phyloP scores from a whole-genome alignment of 2,797 vertebrate genomes.

The Danio albolineatus region DNA sequence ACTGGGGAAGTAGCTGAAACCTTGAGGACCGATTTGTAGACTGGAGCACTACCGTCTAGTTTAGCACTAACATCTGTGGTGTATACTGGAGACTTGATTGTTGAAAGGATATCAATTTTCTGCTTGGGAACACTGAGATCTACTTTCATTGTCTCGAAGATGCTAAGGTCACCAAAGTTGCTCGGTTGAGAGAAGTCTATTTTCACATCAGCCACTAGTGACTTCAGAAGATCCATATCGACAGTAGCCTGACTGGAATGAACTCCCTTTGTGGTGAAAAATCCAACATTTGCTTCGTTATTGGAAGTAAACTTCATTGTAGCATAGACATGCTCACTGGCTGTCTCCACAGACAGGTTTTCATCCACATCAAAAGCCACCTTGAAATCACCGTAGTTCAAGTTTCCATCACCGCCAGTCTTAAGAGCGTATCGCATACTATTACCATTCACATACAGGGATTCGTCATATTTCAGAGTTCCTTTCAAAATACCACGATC shows the following conservation, averaged over 20 bases:
- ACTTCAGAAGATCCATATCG: conserved; percentile 77
- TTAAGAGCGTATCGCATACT: conserved; percentile 82
- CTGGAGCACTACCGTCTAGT: conserved; percentile 75
- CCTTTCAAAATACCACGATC: conserved; percentile 76
- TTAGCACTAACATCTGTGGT: conserved; percentile 77
- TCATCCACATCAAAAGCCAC: conserved; percentile 81
- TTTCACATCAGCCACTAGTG: conserved; percentile 79
- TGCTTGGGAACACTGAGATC: conserved; percentile 78
- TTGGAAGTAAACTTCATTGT: conserved; percentile 80
- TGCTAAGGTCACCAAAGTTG: conserved; percentile 72
- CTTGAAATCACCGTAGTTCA: conserved; percentile 69
- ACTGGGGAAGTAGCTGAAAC: conserved; percentile 84
- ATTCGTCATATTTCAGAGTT: conserved; percentile 79
- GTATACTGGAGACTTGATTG: conserved; percentile 84
- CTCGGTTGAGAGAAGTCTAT: conserved; percentile 81
- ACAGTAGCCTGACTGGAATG: conserved; percentile 81
- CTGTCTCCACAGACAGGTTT: conserved; percentile 83
- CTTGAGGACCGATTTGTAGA: conserved; percentile 79
- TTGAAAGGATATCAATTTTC: conserved; percentile 77
- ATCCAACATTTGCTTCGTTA: conserved; percentile 73
- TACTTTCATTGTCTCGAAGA: conserved; percentile 76
- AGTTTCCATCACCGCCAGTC: conserved; percentile 75
- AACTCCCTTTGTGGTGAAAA: conserved; percentile 79
- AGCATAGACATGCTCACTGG: conserved; percentile 78
- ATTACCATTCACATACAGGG: conserved; percentile 83